Evolutionary conservation across 1,140 invertebrate genomes (phyloP).

Genomic region (Bombus polaris): DNA sequence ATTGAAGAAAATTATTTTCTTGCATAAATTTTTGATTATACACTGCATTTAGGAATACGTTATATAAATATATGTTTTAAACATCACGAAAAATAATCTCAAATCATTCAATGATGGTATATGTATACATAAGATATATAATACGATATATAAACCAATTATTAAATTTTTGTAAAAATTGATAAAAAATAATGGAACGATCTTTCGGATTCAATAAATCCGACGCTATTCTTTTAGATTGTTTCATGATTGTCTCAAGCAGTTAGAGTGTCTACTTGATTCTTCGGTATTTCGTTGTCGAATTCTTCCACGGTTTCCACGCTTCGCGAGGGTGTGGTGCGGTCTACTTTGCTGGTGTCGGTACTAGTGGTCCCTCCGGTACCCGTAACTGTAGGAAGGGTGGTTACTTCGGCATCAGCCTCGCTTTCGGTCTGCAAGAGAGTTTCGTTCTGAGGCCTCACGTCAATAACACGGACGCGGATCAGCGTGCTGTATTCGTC

Average conservation of each 20-base stretch:
- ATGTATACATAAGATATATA: not conserved
- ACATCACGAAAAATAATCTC: not conserved
- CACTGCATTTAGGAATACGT: not conserved
- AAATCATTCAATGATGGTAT: not conserved
- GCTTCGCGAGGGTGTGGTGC: constrained; percentile 60
- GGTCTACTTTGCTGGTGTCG: constrained; percentile 40
- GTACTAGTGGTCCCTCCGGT: not conserved
- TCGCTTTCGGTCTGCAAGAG: constrained; percentile 57
- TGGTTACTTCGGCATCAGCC: constrained; percentile 44
- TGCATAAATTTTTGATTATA: not conserved
- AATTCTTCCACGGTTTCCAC: constrained; percentile 77
- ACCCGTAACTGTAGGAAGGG: constrained; percentile 29
- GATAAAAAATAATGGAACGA: not conserved
- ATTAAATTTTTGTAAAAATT: not conserved
- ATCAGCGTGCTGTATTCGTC: constrained; percentile 78
- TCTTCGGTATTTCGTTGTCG: constrained; percentile 78
- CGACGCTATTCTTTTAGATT: not conserved
- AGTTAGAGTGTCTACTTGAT: constrained; percentile 73
- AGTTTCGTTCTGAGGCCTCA: constrained; percentile 80
- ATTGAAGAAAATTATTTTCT: not conserved
- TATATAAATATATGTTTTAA: not conserved
- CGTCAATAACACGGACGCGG: constrained; percentile 83
- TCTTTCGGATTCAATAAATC: constrained; percentile 33
- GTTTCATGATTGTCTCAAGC: constrained; percentile 62
- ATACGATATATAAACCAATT: not conserved